phyloP scores from a whole-genome alignment of 1,140 invertebrate species.

The Augochlora pura region DNA sequence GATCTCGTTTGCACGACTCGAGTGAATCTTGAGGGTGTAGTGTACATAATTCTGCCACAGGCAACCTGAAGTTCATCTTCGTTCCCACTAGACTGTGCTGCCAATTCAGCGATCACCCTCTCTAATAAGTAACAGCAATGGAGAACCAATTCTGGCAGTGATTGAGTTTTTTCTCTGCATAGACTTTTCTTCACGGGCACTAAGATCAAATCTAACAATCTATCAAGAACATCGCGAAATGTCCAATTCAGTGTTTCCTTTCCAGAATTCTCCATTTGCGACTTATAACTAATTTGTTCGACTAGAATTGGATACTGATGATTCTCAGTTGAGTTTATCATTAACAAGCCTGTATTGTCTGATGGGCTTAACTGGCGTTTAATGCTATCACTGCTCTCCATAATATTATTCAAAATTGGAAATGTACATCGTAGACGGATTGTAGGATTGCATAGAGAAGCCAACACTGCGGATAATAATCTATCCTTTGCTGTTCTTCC shows the following conservation, averaged over 20 bases:
- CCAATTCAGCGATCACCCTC: conserved; percentile 93
- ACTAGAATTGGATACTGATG: conserved; percentile 90
- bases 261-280: conserved; percentile 74
- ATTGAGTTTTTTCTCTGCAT: conserved; percentile 81
- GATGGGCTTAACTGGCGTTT: conserved; percentile 84
- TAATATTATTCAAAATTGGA: conserved; percentile 83
- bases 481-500: conserved; percentile 82
- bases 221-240: conserved; percentile 91
- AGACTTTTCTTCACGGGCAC: conserved; percentile 88
- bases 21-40: conserved; percentile 94
- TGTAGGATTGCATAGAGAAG: conserved; percentile 89
- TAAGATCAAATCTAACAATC: conserved; percentile 89
- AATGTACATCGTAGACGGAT: conserved; percentile 90
- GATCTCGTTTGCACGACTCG: conserved; percentile 92
- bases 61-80: conserved; percentile 85
- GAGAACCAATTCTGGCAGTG: conserved; percentile 85
- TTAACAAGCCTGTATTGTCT: conserved; percentile 85
- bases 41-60: conserved; percentile 87
- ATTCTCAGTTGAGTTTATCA: conserved; percentile 86
- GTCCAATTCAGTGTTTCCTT: conserved; percentile 83
- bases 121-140: conserved; percentile 93
- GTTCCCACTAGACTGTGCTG: conserved; percentile 87
- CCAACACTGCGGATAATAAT: conserved; percentile 89
- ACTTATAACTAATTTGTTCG: conserved; percentile 89
- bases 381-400: conserved; percentile 80